Evolutionary conservation across 2,888 invertebrate species (phyloP).

Genomic region (Phytoseiulus persimilis): DNA sequence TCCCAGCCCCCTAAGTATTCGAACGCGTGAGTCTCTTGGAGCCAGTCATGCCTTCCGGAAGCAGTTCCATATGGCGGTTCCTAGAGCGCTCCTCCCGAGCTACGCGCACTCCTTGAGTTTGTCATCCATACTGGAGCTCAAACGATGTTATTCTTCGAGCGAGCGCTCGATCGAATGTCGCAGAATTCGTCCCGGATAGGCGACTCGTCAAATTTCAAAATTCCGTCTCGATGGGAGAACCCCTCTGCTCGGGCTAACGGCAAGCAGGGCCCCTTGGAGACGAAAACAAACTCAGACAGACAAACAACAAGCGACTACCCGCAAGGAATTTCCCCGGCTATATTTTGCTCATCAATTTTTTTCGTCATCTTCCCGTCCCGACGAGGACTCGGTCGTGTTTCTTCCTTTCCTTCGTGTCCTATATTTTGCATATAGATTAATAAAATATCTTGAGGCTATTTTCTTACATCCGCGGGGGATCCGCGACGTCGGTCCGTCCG

Average conservation of each 20-base stretch:
- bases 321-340: not conserved
- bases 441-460: slow-evolving; percentile 33
- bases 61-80: too few relatives aligned
- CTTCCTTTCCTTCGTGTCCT: not conserved
- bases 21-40: too few relatives aligned
- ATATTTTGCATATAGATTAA: slow-evolving; percentile 35
- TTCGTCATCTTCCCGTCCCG: not conserved
- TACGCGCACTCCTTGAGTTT: not conserved
- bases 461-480: slow-evolving; percentile 18
- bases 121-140: not conserved
- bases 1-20: too few relatives aligned
- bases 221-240: not conserved
- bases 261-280: not conserved
- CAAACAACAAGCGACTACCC: not conserved
- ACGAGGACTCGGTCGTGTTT: not conserved
- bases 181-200: not conserved
- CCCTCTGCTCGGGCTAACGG: not conserved
- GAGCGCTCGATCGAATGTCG: not conserved
- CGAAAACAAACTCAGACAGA: not conserved
- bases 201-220: not conserved
- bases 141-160: not conserved
- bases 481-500: not conserved
- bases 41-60: too few relatives aligned
- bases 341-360: slow-evolving; percentile 14
- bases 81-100: too few relatives aligned